Evolutionary conservation across 2,113 vertebrate species (phyloP).

Genomic region (Heterocephalus glaber): DNA sequence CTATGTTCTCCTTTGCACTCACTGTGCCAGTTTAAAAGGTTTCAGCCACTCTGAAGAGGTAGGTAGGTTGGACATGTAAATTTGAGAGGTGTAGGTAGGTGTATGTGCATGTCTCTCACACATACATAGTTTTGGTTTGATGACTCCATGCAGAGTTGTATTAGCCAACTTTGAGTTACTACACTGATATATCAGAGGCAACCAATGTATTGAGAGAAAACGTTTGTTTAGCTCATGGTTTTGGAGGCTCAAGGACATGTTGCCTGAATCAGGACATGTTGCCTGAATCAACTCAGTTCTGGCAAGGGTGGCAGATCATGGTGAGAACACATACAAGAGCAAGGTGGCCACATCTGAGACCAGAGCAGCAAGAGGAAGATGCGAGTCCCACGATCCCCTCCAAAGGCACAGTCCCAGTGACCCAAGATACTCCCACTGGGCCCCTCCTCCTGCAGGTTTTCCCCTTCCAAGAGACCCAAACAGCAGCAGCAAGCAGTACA

Average conservation of each 20-base stretch:
- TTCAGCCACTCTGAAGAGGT: neutral
- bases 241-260: neutral
- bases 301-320: neutral
- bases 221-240: neutral
- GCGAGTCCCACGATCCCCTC: too few species aligned
- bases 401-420: neutral
- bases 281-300: neutral
- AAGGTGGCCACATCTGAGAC: neutral
- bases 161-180: neutral
- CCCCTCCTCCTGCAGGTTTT: neutral
- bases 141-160: neutral
- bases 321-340: neutral
- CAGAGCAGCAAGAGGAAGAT: neutral
- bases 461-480: neutral
- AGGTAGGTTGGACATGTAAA: neutral
- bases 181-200: neutral
- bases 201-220: neutral
- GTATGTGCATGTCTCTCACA: too few species aligned
- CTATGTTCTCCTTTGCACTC: neutral
- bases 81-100: neutral
- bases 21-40: neutral
- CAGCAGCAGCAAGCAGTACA: neutral
- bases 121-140: neutral
- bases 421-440: neutral
- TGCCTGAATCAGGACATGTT: neutral